phyloP scores from a whole-genome alignment of 2,888 invertebrate genomes.

The Drosophila colorata region DNA sequence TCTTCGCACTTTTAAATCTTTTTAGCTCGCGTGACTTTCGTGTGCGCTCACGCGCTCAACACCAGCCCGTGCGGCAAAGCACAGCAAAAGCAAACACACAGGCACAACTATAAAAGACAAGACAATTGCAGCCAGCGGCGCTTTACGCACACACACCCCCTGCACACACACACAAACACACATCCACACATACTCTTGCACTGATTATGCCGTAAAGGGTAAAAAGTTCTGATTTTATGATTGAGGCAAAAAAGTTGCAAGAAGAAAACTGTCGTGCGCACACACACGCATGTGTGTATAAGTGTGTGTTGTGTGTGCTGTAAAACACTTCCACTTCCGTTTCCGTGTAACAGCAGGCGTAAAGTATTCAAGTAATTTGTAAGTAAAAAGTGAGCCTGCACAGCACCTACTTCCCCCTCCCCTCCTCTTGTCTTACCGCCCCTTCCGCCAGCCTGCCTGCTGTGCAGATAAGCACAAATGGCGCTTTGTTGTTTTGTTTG shows the following conservation, averaged over 20 bases:
- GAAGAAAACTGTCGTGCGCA: constrained; percentile 35
- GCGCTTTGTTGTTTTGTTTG: constrained; percentile 45
- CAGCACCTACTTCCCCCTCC: background rate
- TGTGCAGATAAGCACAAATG: constrained; percentile 71
- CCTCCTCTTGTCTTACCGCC: no score
- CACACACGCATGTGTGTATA: background rate
- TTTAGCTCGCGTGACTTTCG: constrained; percentile 11
- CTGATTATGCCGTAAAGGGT: constrained; percentile 77
- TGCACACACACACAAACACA: constrained; percentile 3
- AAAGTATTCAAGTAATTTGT: constrained; percentile 79
- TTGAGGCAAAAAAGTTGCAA: constrained; percentile 68
- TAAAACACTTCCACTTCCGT: constrained; percentile 68
- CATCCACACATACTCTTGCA: constrained; percentile 35
- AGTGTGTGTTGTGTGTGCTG: constrained; percentile 45
- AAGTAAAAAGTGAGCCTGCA: constrained; percentile 48
- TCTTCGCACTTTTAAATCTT: background rate
- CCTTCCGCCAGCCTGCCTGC: constrained; percentile 43
- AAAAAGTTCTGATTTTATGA: constrained; percentile 80
- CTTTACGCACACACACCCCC: constrained; percentile 32
- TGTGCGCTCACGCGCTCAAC: constrained; percentile 41
- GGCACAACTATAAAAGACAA: constrained; percentile 75
- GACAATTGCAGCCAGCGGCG: constrained; percentile 71
- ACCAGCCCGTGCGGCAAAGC: constrained; percentile 16
- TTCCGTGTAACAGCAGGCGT: constrained; percentile 69
- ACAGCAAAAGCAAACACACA: constrained; percentile 19